Evolutionary conservation across 2,888 invertebrate genomes (phyloP), one percentile per base, ranked within the genome.

Genomic region (Heliconius ismenius): DNA sequence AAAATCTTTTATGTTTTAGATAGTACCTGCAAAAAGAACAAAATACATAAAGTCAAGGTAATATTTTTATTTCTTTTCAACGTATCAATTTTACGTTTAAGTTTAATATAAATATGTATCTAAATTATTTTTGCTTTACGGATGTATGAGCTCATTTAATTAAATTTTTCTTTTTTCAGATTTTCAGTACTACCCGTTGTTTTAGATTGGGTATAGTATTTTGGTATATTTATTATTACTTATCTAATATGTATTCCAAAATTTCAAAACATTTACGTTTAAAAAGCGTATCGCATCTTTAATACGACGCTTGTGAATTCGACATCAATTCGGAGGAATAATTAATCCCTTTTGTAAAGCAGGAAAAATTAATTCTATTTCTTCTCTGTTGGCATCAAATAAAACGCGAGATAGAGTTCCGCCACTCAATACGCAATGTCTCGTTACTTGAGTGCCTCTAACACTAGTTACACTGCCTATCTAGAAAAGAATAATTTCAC

Each of bases 121-220:
- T 15, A 4, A 6, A 13, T 24, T 60, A 24, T 1, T 39, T 18
- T 49, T 49, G 18, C 18, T 18, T 49, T 18, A 49, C 49, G 2
- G 6, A 7, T 32, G 7, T 58, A 58, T 9, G 54, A 58, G 54
- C 54, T 58, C 1, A 54, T 54, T 21, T 58, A 21, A 21, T 58
- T 11, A 1, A 4, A 24, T 24, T 49, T 70, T n/a, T 70, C 28
- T 6, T 32, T 39, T 70, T 39, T n/a, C 72, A 84, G 84, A 60
- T 81, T 81, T 69, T 73, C 78, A 75, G 28, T 83, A 65, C 76
- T 79, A 43, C 74, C 83, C 10, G 78, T 80, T 10, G 82, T 82
- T 72, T 67, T 83, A 26, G 81, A 84, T 76, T 79, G 81, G 78
- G 84, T 83, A 73, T 81, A 28, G 21, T 39, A 54, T 69, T 49